Percentiles rank a stretch among this genome's conserved stretches.
Evolutionary conservation across 2,888 invertebrate species (phyloP).

Genomic region (Eilema sororculum): DNA sequence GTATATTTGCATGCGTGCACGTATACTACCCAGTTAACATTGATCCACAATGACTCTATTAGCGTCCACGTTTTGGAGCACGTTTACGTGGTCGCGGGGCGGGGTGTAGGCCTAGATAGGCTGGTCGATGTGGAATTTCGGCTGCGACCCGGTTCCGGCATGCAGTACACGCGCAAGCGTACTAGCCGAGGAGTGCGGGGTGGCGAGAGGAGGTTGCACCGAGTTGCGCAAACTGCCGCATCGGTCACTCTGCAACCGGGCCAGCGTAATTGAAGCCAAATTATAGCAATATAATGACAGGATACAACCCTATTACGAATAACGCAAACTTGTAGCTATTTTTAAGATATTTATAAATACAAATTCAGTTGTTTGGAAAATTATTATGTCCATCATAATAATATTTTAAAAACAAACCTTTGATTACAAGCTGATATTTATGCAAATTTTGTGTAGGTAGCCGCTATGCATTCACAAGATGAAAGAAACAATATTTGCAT

Average conservation of each 20-base stretch:
- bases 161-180: conserved; percentile 85
- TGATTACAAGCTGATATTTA: too few species aligned
- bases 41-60: conserved; percentile 64
- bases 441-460: too few species aligned
- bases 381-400: background rate
- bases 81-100: conserved; percentile 47
- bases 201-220: conserved; percentile 73
- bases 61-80: conserved; percentile 42
- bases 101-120: conserved; percentile 65
- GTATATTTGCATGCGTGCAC: conserved; percentile 87
- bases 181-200: conserved; percentile 62
- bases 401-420: too few species aligned
- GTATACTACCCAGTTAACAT: conserved; percentile 63
- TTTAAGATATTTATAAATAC: background rate
- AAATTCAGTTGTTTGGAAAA: background rate
- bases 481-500: too few species aligned
- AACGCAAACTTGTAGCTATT: conserved; percentile 8
- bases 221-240: conserved; percentile 84
- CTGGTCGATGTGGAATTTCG: conserved; percentile 74
- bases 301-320: conserved; percentile 14
- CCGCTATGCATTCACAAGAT: background rate
- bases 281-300: conserved; percentile 34
- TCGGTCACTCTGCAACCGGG: conserved; percentile 74
- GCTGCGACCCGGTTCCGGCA: conserved; percentile 85
- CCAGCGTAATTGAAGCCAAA: conserved; percentile 55